phyloP scores from a whole-genome alignment of 2,113 vertebrate species.

The Orientallactaga bullata region DNA sequence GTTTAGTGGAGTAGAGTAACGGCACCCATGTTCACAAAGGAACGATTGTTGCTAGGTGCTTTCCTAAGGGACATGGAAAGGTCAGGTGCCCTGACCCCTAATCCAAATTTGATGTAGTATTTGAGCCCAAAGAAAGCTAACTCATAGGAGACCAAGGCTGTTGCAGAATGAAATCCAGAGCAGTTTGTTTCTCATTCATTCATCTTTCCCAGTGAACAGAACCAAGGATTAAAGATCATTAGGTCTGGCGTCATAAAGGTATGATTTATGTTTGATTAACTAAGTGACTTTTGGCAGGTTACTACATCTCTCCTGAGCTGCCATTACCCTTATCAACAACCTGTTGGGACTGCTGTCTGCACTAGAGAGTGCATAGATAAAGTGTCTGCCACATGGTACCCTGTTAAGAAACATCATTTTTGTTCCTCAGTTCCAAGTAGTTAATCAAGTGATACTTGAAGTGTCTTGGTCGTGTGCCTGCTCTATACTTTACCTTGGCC shows the following conservation, averaged over 20 bases:
- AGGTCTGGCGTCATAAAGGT: constrained; percentile 38
- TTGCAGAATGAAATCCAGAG: not conserved
- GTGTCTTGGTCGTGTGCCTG: not conserved
- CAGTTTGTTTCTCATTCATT: not conserved
- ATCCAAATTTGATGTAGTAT: not conserved
- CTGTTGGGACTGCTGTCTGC: not conserved
- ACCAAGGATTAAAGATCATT: not conserved
- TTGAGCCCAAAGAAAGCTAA: not conserved
- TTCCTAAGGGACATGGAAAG: not conserved
- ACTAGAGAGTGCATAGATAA: not conserved
- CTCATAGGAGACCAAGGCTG: not conserved
- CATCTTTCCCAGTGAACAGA: not conserved
- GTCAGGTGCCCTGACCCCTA: not conserved
- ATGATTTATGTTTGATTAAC: constrained; percentile 60
- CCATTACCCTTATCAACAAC: constrained; percentile 49
- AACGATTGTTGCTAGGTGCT: not conserved
- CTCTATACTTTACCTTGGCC: not conserved
- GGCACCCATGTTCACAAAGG: not conserved
- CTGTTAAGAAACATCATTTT: constrained; percentile 25
- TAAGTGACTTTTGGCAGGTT: constrained; percentile 51
- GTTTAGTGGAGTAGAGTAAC: not conserved
- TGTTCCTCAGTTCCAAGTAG: constrained; percentile 23
- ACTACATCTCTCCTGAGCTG: constrained; percentile 55
- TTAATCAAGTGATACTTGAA: constrained; percentile 17
- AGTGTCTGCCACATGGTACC: not conserved